A percentile compares a stretch with the other conserved stretches of the same genome.
phyloP scores from a whole-genome alignment of 2,113 vertebrate genomes.

The Camelus bactrianus region DNA sequence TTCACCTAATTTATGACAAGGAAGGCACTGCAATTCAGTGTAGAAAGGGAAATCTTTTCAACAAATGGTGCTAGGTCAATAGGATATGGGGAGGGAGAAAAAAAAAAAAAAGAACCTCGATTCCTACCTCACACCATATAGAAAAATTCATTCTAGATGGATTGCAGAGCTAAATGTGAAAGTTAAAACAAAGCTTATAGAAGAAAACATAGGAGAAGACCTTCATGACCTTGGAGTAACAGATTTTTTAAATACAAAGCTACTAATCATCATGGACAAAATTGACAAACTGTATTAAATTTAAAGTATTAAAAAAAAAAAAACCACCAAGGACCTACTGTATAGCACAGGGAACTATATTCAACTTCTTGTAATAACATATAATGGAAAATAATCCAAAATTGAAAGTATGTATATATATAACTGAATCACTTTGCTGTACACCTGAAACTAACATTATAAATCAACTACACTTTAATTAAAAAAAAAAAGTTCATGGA shows the following conservation, averaged over 20 bases:
- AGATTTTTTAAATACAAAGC: conserved; percentile 36
- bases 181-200: neutral
- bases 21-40: neutral
- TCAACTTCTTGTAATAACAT: too few species aligned
- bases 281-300: neutral
- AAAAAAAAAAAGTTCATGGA: too few species aligned
- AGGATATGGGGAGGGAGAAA: neutral
- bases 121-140: neutral
- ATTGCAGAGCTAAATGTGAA: neutral
- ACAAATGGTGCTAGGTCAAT: neutral
- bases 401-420: too few species aligned
- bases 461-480: too few species aligned
- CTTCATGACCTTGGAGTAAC: neutral
- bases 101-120: neutral
- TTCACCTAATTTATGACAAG: neutral
- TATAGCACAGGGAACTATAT: too few species aligned
- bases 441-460: too few species aligned
- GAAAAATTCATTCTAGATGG: neutral
- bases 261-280: neutral
- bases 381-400: too few species aligned
- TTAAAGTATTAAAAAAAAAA: neutral
- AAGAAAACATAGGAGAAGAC: neutral
- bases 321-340: too few species aligned
- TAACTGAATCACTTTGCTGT: too few species aligned
- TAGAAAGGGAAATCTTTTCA: neutral